Evolutionary conservation across 2,113 vertebrate species (phyloP).

Genomic region (Vidua chalybeata): DNA sequence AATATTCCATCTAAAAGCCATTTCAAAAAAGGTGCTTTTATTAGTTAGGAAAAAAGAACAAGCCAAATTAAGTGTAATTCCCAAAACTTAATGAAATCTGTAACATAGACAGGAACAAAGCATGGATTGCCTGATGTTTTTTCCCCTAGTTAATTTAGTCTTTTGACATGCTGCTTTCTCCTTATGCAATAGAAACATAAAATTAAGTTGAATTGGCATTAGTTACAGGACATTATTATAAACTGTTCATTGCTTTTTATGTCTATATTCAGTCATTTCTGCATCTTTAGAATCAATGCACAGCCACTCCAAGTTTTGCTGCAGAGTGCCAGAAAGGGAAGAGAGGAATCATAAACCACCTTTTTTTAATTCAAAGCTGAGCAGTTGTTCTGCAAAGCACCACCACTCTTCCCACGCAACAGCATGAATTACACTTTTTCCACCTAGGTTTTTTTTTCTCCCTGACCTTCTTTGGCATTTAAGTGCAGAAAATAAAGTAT

Average conservation of each 20-base stretch:
- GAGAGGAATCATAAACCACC: neutral
- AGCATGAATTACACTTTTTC: slow-evolving; percentile 50
- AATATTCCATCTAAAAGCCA: neutral
- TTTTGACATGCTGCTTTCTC: neutral
- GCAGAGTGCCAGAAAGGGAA: slow-evolving; percentile 35
- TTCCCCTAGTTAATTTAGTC: neutral
- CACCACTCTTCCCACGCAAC: slow-evolving; percentile 8
- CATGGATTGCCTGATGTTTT: neutral
- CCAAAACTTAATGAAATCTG: neutral
- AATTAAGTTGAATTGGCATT: neutral
- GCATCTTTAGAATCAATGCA: neutral
- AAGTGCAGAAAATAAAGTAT: slow-evolving; percentile 58
- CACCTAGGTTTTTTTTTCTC: neutral
- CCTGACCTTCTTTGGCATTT: slow-evolving; percentile 43
- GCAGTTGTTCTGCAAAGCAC: slow-evolving; percentile 23
- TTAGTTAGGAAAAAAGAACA: neutral
- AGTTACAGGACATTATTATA: neutral
- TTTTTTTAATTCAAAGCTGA: slow-evolving; percentile 52
- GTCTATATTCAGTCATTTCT: neutral
- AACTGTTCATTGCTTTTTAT: neutral
- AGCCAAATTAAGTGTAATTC: neutral
- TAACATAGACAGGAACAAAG: neutral
- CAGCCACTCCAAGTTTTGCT: slow-evolving; percentile 1
- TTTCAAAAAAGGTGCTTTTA: neutral
- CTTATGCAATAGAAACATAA: neutral